Base-by-base conservation (phyloP, 2,113 vertebrate genomes). In the Tichodroma muraria region DNA sequence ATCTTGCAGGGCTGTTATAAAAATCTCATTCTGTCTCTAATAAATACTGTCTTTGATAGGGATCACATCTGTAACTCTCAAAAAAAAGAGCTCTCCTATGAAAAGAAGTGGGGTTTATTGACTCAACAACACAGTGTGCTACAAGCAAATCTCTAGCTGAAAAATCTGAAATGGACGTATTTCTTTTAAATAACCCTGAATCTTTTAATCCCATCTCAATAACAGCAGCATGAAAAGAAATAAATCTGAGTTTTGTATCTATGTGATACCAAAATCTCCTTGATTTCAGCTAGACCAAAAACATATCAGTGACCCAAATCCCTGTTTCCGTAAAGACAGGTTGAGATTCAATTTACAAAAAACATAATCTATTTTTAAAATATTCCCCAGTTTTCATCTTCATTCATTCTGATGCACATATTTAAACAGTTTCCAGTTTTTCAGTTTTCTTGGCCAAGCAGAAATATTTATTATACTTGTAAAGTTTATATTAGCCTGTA, bases 401-500 rank as follows among this genome's bases (percentile, higher is more conserved):
- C 75, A 81, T 93, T 90, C 73, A 53, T 96, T 96, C 73, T 82
- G 60, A 91, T 90, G 86, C 53, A 93, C 60, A 80, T 70, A 92
- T 91, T 94, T 90, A 95, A 97, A 37, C 25, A 52, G 33, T 87
- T 95, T 89, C 65, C 75, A 92, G 42, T 68, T 88, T 91, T 96
- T 96, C 59, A 25, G 81, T 94, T 96, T 94, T 83, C 84, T 76
- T 94, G 47, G 71, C 56, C 80, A 95, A 96, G 96, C 88, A 93
- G 84, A 93, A 96, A 94, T 95, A 96, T 97, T 97, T 94, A 97
- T 97, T 94, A 91, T 75, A 83, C 71, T 95, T 88, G 95, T 97
- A 93, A 97, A 93, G 96, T 94, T 98, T 94, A 69, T 95, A 97
- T 94, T 94, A 95, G 94, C 93, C 93, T 59, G 76, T 96, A 97